A percentile compares a stretch with the other conserved stretches of the same genome.
phyloP scores from a whole-genome alignment of 2,113 vertebrate genomes.

The Acinonyx jubatus region DNA sequence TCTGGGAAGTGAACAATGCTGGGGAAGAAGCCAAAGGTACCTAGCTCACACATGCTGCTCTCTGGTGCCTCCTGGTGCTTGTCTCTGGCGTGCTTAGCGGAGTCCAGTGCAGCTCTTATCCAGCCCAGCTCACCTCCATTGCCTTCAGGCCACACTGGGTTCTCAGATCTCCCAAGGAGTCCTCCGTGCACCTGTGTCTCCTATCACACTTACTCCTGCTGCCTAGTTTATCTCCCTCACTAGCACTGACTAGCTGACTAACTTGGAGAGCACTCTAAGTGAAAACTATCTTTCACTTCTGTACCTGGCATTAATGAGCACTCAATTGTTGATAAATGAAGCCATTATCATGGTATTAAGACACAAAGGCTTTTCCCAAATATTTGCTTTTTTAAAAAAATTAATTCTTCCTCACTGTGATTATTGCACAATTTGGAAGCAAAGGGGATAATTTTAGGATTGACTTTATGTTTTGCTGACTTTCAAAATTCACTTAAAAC shows the following conservation, averaged over 20 bases:
- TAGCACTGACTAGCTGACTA: not conserved
- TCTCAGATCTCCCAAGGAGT: no score
- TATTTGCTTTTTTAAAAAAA: not conserved
- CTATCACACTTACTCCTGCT: not conserved
- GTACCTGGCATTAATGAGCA: not conserved
- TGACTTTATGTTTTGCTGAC: not conserved
- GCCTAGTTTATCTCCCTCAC: not conserved
- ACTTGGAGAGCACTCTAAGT: not conserved
- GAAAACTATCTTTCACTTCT: not conserved
- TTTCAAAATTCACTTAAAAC: constrained; percentile 11
- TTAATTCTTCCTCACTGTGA: not conserved
- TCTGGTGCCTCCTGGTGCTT: not conserved
- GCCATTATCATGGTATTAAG: not conserved
- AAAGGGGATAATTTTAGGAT: not conserved
- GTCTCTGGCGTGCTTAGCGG: not conserved
- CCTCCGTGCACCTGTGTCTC: no score
- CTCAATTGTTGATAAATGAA: not conserved
- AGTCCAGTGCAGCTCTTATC: not conserved
- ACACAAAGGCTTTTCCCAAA: not conserved
- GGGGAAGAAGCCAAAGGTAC: not conserved
- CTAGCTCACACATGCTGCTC: not conserved
- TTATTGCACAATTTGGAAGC: not conserved
- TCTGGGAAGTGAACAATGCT: not conserved
- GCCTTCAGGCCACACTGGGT: no score
- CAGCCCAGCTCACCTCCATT: not conserved